Base-by-base conservation (phyloP, 2,888 invertebrate species). In the Drosophila silvestris region DNA sequence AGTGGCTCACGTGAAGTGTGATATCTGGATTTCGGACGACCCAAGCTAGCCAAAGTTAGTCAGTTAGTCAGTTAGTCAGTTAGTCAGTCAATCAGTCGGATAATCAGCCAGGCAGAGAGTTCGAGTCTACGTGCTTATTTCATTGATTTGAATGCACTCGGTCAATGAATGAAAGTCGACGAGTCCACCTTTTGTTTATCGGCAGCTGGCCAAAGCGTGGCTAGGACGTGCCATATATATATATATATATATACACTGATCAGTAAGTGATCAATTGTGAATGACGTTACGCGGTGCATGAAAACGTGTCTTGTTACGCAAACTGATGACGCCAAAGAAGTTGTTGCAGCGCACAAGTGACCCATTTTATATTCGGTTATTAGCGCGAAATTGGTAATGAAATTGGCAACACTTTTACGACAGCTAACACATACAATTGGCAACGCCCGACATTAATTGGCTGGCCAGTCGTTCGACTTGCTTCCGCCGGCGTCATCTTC, bases 371-470 rank as follows among this genome's bases (percentile, higher is more conserved):
- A 47, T 60, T 72, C 70, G 66, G 68, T 65, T 68, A 67, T 69
- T 72, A 74, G 71, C 79, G 86, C 74, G 70, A 85, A 89, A 87
- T 89, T 77, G 85, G 76, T 84, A 86, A 86, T 89, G 70, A 89
- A 87, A 89, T 87, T 82, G 78, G 82, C 85, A 82, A 86, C 77
- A 77, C 77, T 79, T 81, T 85, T 70, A 81, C 70, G 71, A 70
- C 74, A 68, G 12, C 30, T 52, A 30, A 52, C 19, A 52, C 10
- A 52, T 71, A 16, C 47, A 47, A 47, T 47, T 66, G 39, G 58
- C 70, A 35, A 63, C 26, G 59, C 50, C 47, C 54, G 39, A 19
- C 47, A 41, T 33, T 41, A 28, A n/a, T 28, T 32, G n/a, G 66
- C 37, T n/a, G 37, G 41, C 26, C 37, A 47, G 35, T 50, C 64